Evolutionary conservation across 35 echinoderm and acorn worm genomes (phyloP).

Genomic region (Lytechinus variegatus): DNA sequence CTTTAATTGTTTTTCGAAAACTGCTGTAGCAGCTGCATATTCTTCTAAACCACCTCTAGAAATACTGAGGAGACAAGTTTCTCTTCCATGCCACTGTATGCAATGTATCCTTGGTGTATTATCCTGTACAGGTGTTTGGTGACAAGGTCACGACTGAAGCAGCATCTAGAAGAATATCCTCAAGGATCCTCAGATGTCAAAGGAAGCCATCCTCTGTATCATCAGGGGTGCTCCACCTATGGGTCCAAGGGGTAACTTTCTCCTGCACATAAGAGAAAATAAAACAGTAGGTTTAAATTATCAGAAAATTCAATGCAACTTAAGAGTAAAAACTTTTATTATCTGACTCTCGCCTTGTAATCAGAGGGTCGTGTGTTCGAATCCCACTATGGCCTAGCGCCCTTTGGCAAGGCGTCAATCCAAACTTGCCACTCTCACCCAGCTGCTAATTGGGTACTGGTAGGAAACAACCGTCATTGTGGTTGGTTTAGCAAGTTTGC

Average conservation of each 20-base stretch:
- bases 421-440: too few relatives aligned
- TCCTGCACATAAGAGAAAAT: constrained; percentile 43
- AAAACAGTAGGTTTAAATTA: neutral
- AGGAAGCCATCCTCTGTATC: constrained; percentile 47
- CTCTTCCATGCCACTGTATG: neutral
- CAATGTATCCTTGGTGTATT: neutral
- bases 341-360: too few relatives aligned
- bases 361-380: too few relatives aligned
- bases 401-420: too few relatives aligned
- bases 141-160: neutral
- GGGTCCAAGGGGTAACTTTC: constrained; percentile 62
- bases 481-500: too few relatives aligned
- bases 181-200: constrained; percentile 24
- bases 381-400: too few relatives aligned
- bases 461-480: too few relatives aligned
- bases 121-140: neutral
- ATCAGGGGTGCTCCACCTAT: constrained; percentile 52
- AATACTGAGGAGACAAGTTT: too few relatives aligned
- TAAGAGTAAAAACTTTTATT: too few relatives aligned
- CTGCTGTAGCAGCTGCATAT: neutral
- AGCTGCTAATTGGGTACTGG: too few relatives aligned
- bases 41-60: neutral
- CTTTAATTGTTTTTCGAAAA: neutral
- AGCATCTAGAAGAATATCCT: neutral
- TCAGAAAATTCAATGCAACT: too few relatives aligned